These are phyloP conservation scores for Sporophila hypoxantha DNA, from an alignment of 2,113 vertebrate genomes.

Conservation along the genomic window DNA sequence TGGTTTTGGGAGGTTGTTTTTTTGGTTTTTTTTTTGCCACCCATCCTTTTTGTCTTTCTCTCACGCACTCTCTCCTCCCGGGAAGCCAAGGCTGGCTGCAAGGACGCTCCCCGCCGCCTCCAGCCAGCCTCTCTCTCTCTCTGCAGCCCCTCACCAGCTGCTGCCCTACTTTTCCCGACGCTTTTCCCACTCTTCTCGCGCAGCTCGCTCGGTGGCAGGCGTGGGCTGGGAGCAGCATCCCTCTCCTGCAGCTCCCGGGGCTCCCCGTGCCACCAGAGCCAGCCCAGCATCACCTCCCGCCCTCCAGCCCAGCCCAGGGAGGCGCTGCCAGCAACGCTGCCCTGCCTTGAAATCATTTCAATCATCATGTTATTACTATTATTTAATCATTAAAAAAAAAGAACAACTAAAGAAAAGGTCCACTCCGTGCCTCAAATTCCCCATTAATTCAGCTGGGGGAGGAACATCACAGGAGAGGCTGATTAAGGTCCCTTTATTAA, in stretches of 20 bases:
- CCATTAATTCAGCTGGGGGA: background rate
- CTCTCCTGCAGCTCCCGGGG: rapidly evolving
- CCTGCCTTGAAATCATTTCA: background rate
- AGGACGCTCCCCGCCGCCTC: background rate
- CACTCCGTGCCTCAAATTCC: background rate
- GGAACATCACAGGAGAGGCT: background rate
- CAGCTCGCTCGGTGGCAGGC: background rate
- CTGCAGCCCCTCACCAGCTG: background rate
- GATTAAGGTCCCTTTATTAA: constrained; percentile 29
- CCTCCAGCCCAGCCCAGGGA: rapidly evolving
- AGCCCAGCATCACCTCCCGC: background rate
- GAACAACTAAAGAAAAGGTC: background rate
- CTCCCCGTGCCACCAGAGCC: background rate
- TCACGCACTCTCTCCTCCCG: background rate
- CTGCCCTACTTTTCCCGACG: background rate
- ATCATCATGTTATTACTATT: background rate
- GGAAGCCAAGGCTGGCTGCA: background rate
- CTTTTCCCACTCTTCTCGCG: background rate
- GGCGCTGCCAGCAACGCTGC: rapidly evolving
- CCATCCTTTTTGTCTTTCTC: background rate
- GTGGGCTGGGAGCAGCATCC: background rate
- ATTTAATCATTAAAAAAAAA: background rate
- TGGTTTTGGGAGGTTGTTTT: background rate
- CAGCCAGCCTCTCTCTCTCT: background rate
- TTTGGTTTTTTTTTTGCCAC: rapidly evolving